Evolutionary conservation across 2,113 vertebrate species (phyloP).

Genomic region (Synchiropus splendidus): DNA sequence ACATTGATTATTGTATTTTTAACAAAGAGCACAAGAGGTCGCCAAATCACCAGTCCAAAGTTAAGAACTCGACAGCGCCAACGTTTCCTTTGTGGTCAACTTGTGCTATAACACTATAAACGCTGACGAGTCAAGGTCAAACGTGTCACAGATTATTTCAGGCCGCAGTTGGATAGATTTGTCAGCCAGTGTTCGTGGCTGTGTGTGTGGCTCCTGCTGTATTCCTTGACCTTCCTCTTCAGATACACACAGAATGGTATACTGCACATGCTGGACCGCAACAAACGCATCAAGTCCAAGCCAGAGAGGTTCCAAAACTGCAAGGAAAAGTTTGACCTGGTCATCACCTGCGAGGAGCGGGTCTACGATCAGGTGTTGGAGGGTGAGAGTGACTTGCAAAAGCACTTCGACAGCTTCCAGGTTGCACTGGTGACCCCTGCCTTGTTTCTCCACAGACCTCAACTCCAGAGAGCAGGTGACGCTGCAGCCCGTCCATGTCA

Average conservation of each 20-base stretch:
- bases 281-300: constrained; percentile 93
- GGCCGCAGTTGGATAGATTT: too few species aligned
- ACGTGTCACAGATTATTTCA: too few species aligned
- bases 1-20: too few species aligned
- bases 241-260: constrained; percentile 99
- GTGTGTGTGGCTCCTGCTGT: too few species aligned
- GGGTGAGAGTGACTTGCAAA: constrained; percentile 71
- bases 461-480: constrained; percentile 95
- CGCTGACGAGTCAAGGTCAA: too few species aligned
- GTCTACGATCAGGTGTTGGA: constrained; percentile 98
- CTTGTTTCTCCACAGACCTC: constrained; percentile 44
- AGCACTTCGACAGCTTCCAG: too few species aligned
- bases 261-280: constrained; percentile 97
- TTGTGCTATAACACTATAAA: too few species aligned
- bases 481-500: constrained; percentile 90
- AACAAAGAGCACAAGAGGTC: too few species aligned
- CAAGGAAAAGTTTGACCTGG: constrained; percentile 92
- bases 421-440: not conserved
- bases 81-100: too few species aligned
- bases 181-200: too few species aligned
- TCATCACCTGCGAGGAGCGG: constrained; percentile 94
- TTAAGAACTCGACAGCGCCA: too few species aligned
- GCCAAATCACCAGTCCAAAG: too few species aligned
- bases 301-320: constrained; percentile 96
- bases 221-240: constrained; percentile 76